Percentiles rank a stretch among this genome's conserved stretches.
phyloP scores from a whole-genome alignment of 1,140 invertebrate genomes.

The Trachymyrmex septentrionalis region DNA sequence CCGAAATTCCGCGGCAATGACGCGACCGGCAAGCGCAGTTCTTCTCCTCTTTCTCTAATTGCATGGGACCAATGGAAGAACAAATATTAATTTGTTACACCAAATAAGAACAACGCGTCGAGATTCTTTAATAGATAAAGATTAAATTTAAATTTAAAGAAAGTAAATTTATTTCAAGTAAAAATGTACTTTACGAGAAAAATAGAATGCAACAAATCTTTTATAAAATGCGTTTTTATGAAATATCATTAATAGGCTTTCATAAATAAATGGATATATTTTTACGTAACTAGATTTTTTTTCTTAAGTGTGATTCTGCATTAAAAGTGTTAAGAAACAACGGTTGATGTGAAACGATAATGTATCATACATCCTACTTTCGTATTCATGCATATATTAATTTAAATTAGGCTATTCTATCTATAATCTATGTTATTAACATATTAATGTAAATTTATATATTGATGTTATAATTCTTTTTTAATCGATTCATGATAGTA shows the following conservation, averaged over 20 bases:
- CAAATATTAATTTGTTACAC: conserved; percentile 19
- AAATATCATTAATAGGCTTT: not conserved
- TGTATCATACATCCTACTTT: no score
- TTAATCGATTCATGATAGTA: not conserved
- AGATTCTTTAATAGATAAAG: not conserved
- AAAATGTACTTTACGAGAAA: not conserved
- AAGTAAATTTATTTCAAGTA: not conserved
- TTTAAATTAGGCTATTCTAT: not conserved
- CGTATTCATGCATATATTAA: no score
- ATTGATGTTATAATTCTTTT: not conserved
- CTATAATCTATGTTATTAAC: no score
- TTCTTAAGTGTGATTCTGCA: no score
- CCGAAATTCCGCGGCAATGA: conserved; percentile 61
- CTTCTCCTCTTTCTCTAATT: not conserved
- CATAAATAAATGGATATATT: not conserved
- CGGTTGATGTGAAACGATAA: no score
- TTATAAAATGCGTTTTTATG: not conserved
- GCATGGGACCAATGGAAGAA: not conserved
- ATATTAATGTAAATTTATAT: not conserved
- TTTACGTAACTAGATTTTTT: not conserved
- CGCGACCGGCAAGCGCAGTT: conserved; percentile 17
- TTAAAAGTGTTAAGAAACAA: no score
- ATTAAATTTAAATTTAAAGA: not conserved
- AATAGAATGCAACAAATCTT: not conserved
- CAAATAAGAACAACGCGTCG: not conserved